Evolutionary conservation across 2,113 vertebrate genomes (phyloP).

Genomic region (Eolophus roseicapilla): DNA sequence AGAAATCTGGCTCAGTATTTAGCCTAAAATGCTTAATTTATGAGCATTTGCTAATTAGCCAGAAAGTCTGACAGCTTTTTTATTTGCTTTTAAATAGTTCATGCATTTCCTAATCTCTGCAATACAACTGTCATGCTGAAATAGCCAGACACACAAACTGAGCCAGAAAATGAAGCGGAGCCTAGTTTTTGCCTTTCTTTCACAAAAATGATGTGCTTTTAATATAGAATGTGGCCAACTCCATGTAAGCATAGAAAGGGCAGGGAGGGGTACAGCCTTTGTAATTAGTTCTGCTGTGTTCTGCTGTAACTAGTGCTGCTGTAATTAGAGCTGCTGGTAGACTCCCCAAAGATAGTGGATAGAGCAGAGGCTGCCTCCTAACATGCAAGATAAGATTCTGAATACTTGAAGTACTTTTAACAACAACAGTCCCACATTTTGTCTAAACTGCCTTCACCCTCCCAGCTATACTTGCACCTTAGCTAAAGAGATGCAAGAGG

Average conservation of each 20-base stretch:
- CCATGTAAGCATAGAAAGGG: not conserved
- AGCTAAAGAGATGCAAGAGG: not conserved
- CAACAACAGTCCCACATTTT: not conserved
- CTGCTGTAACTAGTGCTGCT: too few species aligned
- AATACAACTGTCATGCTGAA: conserved; percentile 16
- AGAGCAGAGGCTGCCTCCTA: not conserved
- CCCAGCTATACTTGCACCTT: not conserved
- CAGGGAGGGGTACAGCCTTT: not conserved
- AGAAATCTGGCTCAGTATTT: not conserved
- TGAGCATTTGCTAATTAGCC: not conserved
- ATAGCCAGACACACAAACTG: not conserved
- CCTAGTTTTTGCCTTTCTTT: not conserved
- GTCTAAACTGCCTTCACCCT: fast-evolving
- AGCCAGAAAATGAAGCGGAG: not conserved
- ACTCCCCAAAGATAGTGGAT: not conserved
- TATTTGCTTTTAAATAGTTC: conserved; percentile 20
- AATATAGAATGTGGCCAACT: not conserved
- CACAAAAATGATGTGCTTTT: not conserved
- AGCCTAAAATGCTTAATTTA: not conserved
- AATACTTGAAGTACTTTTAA: not conserved
- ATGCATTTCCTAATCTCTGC: not conserved
- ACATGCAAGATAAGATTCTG: not conserved
- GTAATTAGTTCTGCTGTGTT: not conserved
- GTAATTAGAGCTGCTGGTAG: not conserved
- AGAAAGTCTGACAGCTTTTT: not conserved